Conservation (phyloP, 2,797 vertebrate genomes). For the Sebastes dallii region DNA sequence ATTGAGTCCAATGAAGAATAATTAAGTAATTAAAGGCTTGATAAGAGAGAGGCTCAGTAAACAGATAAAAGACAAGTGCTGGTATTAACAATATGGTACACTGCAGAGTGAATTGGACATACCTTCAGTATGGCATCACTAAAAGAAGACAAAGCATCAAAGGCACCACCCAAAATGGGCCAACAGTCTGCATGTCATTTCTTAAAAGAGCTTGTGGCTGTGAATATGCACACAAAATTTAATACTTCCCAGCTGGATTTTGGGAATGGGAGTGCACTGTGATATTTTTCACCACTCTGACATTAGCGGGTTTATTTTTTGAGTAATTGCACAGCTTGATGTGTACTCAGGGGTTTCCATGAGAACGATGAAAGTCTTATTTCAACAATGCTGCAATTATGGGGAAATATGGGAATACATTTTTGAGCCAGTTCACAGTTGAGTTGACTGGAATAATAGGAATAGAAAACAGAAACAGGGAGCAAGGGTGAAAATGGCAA, state of each 20-base stretch:
- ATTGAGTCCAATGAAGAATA: slow-evolving; percentile 86
- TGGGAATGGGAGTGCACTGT: slow-evolving; percentile 71
- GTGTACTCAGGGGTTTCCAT: slow-evolving; percentile 80
- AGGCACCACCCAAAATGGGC: slow-evolving; percentile 58
- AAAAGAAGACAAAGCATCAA: slow-evolving; percentile 66
- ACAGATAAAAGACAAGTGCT: slow-evolving; percentile 77
- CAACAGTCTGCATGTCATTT: slow-evolving; percentile 54
- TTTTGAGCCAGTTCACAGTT: slow-evolving; percentile 77
- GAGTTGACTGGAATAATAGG: slow-evolving; percentile 78
- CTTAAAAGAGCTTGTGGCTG: slow-evolving; percentile 66
- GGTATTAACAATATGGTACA: slow-evolving; percentile 66
- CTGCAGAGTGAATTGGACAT: slow-evolving; percentile 55
- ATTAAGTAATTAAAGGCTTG: slow-evolving; percentile 85
- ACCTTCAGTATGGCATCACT: slow-evolving; percentile 52
- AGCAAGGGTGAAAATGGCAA: slow-evolving; percentile 69
- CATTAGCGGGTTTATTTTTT: slow-evolving; percentile 80
- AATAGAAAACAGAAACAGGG: slow-evolving; percentile 72
- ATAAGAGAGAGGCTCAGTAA: slow-evolving; percentile 78
- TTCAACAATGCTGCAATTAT: slow-evolving; percentile 82
- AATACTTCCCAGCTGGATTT: slow-evolving; percentile 80
- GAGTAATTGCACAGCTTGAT: slow-evolving; percentile 81
- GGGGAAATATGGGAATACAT: slow-evolving; percentile 79
- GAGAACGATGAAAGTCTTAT: slow-evolving; percentile 80
- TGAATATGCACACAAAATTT: slow-evolving; percentile 70
- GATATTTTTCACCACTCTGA: slow-evolving; percentile 79